Conservation (phyloP, 2,888 invertebrate genomes). For the Oegoconia quadripuncta region DNA sequence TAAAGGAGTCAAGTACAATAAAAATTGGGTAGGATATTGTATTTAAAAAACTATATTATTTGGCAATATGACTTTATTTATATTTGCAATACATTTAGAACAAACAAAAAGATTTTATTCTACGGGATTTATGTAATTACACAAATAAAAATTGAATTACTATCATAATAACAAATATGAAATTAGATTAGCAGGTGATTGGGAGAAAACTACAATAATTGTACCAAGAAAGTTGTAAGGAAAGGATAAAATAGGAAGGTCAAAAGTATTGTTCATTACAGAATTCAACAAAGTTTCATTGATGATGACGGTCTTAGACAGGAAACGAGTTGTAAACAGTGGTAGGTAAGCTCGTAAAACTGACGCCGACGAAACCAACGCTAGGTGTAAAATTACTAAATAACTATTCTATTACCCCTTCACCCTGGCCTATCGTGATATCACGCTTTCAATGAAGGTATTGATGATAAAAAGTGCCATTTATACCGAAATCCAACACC, state of each 20-base stretch:
- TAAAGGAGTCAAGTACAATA: no score
- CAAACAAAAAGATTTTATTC: no score
- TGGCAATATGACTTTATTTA: no score
- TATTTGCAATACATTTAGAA: no score
- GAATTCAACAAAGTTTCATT: slow-evolving; percentile 43
- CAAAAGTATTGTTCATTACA: slow-evolving; percentile 23
- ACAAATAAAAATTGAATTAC: no score
- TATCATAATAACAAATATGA: no score
- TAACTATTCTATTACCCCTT: slow-evolving; percentile 30
- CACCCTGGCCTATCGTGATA: slow-evolving; percentile 31
- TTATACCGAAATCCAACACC: slow-evolving; percentile 50
- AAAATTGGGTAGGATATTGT: no score
- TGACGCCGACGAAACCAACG: slow-evolving; percentile 33
- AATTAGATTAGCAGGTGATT: no score
- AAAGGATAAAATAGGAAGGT: slow-evolving; percentile 14
- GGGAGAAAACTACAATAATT: no score
- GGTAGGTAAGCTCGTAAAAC: slow-evolving; percentile 51
- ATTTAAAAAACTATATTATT: no score
- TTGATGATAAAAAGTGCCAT: slow-evolving; percentile 43
- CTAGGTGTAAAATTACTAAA: slow-evolving; percentile 34
- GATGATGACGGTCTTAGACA: slow-evolving; percentile 57
- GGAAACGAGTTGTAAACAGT: slow-evolving; percentile 74
- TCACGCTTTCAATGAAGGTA: slow-evolving; percentile 33
- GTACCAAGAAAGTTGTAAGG: no score
- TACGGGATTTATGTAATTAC: no score